A percentile compares a stretch with the other conserved stretches of the same genome.
Evolutionary conservation across 2,888 invertebrate species (phyloP).

Genomic region (Coenonympha arcania): DNA sequence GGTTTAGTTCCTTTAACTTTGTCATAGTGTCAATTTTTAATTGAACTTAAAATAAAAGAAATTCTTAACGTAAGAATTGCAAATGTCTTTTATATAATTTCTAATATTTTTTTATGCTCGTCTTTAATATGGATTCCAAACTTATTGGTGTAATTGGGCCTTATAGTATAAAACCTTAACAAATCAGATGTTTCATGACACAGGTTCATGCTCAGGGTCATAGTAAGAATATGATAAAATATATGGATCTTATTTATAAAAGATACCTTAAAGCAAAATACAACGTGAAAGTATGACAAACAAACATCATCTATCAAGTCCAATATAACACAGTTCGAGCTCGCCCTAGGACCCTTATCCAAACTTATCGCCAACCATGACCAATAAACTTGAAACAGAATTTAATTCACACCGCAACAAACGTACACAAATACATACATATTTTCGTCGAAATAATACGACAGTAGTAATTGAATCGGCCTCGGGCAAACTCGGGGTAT

Average conservation of each 20-base stretch:
- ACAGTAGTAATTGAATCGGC: slow-evolving; percentile 74
- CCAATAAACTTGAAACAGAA: slow-evolving; percentile 68
- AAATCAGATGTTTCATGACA: too few relatives aligned
- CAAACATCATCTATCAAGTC: slow-evolving; percentile 23
- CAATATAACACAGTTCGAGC: slow-evolving; percentile 29
- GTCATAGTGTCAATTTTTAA: too few relatives aligned
- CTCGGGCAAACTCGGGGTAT: slow-evolving; percentile 67
- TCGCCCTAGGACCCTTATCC: slow-evolving; percentile 44
- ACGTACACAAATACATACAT: slow-evolving; percentile 66
- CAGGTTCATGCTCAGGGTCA: background rate
- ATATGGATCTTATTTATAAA: background rate
- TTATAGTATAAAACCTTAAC: too few relatives aligned
- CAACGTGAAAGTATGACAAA: slow-evolving; percentile 12
- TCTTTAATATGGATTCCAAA: too few relatives aligned
- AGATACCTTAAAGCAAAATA: background rate
- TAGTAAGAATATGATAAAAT: background rate
- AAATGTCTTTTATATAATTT: too few relatives aligned
- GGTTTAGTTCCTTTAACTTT: too few relatives aligned
- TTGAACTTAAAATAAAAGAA: too few relatives aligned
- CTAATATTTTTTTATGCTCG: too few relatives aligned
- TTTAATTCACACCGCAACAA: slow-evolving; percentile 68
- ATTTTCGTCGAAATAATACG: slow-evolving; percentile 72
- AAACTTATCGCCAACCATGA: slow-evolving; percentile 57
- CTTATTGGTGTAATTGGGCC: too few relatives aligned
- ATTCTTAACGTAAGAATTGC: too few relatives aligned